A percentile compares a stretch with the other conserved stretches of the same genome.
These are phyloP conservation scores for Melinopterus prodromus DNA, from an alignment of 2,888 invertebrate genomes.

Conservation along the genomic window DNA sequence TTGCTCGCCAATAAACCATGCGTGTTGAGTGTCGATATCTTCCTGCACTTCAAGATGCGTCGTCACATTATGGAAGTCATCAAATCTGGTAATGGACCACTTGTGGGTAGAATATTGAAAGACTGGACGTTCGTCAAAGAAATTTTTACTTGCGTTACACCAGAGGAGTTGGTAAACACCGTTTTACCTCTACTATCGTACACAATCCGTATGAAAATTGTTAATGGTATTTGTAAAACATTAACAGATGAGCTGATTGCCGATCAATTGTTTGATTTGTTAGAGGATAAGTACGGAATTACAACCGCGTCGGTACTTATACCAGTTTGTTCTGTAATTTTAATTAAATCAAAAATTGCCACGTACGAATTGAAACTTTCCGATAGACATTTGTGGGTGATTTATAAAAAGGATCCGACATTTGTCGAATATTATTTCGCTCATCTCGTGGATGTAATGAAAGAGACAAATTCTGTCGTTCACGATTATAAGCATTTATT, in stretches of 20 bases:
- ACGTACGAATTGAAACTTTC: conserved; percentile 33
- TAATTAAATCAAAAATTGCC: conserved; percentile 31
- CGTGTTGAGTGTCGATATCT: conserved; percentile 35
- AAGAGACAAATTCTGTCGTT: not conserved
- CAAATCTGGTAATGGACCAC: conserved; percentile 34
- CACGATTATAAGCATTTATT: not conserved
- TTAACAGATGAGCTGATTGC: conserved; percentile 30
- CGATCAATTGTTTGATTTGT: conserved; percentile 34
- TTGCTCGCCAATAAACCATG: not conserved
- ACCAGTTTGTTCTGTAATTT: conserved; percentile 30
- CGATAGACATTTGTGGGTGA: conserved; percentile 26
- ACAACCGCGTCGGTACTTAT: conserved; percentile 36
- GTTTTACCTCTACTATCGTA: conserved; percentile 35
- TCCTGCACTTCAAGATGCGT: conserved; percentile 34
- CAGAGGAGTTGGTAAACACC: conserved; percentile 30
- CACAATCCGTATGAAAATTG: conserved; percentile 34
- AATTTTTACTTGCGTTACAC: conserved; percentile 28
- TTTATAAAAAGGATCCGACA: conserved; percentile 33
- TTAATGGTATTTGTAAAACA: conserved; percentile 35
- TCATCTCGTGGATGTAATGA: conserved; percentile 14
- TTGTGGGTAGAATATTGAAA: conserved; percentile 37
- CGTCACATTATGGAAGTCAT: conserved; percentile 34
- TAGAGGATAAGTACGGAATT: conserved; percentile 38
- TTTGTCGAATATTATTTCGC: conserved; percentile 32
- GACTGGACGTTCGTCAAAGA: conserved; percentile 37